Conservation (phyloP, 2,888 invertebrate species). For the Clanis bilineata region DNA sequence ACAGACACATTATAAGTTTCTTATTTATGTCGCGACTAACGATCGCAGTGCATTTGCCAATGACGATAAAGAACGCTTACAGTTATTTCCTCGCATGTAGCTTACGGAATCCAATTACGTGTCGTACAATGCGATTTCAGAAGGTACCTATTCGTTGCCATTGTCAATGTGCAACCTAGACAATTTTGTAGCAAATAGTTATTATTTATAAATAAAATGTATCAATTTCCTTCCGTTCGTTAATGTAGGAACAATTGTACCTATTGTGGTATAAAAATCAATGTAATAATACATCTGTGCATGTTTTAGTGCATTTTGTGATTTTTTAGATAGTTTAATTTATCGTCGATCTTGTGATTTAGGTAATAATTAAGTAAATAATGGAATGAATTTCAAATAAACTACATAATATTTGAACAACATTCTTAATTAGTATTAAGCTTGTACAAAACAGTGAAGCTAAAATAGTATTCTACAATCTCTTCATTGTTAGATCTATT, state of each 20-base stretch:
- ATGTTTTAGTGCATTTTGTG: constrained; percentile 83
- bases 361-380: constrained; percentile 70
- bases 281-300: constrained; percentile 77
- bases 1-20: not conserved
- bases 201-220: constrained; percentile 45
- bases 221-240: constrained; percentile 50
- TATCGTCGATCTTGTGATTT: constrained; percentile 82
- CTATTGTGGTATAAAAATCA: constrained; percentile 76
- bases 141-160: constrained; percentile 36
- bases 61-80: constrained; percentile 37
- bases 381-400: constrained; percentile 54
- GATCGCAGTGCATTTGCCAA: constrained; percentile 15
- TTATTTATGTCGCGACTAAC: not conserved
- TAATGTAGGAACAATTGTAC: constrained; percentile 60
- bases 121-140: constrained; percentile 44
- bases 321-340: constrained; percentile 81
- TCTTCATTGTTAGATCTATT: constrained; percentile 44
- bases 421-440: constrained; percentile 33
- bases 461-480: constrained; percentile 37
- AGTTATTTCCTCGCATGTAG: constrained; percentile 68
- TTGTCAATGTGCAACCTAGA: constrained; percentile 51
- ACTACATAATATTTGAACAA: constrained; percentile 32
- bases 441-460: constrained; percentile 38
- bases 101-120: constrained; percentile 36
- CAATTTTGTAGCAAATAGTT: constrained; percentile 60